Evolutionary conservation across 1,140 invertebrate species (phyloP).

Genomic region (Mycetomoellerius zeteki): DNA sequence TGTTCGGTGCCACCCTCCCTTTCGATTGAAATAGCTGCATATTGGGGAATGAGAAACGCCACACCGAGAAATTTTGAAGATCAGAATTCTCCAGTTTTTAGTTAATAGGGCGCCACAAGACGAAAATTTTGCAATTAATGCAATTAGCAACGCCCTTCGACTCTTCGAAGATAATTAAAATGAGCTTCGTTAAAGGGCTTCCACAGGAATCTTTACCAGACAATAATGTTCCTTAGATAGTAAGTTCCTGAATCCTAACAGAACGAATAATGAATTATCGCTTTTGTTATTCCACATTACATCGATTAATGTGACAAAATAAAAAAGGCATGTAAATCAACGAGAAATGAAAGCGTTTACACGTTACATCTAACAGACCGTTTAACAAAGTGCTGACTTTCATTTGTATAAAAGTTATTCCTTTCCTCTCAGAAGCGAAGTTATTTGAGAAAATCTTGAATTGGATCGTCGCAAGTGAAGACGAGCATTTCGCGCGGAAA

Average conservation of each 20-base stretch:
- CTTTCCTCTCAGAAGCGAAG: neutral
- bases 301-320: neutral
- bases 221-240: neutral
- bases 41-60: neutral
- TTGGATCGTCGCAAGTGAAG: neutral
- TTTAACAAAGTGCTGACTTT: conserved; percentile 2
- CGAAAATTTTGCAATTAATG: conserved; percentile 49
- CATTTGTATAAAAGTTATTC: neutral
- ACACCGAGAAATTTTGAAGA: neutral
- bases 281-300: neutral
- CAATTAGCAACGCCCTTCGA: conserved; percentile 37
- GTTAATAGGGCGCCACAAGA: neutral
- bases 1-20: neutral
- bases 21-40: conserved; percentile 38
- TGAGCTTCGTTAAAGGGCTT: conserved; percentile 63
- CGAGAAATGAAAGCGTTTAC: neutral
- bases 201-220: neutral
- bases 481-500: neutral
- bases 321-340: neutral
- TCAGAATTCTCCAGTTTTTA: neutral
- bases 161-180: conserved; percentile 62
- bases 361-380: neutral
- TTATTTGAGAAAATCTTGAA: conserved; percentile 14
- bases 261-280: neutral
- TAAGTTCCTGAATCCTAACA: neutral